These are phyloP conservation scores for Yoshiicerus persimilis DNA, from an alignment of 1,140 invertebrate genomes.

Conservation along the genomic window DNA sequence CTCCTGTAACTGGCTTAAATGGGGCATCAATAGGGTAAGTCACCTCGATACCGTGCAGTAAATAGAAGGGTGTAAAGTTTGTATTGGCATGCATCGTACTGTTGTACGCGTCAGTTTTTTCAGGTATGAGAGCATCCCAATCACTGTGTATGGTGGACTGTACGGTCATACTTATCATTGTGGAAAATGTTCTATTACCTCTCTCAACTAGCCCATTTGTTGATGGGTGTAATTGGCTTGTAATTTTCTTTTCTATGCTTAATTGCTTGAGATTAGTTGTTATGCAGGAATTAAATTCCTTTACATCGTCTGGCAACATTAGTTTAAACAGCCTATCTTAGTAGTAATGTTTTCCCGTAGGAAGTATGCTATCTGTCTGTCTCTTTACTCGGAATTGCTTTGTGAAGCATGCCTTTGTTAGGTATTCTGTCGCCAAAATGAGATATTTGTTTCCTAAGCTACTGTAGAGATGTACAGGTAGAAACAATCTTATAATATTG, in stretches of 20 bases:
- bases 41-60: not conserved
- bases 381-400: not conserved
- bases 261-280: no score
- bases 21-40: not conserved
- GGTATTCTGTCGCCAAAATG: not conserved
- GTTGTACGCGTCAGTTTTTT: conserved; percentile 6
- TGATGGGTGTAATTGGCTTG: not conserved
- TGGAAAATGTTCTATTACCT: not conserved
- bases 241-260: not conserved
- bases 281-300: no score
- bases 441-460: not conserved
- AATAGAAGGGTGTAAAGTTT: not conserved
- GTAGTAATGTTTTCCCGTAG: not conserved
- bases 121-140: not conserved
- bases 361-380: not conserved
- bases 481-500: no score
- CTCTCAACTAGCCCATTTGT: not conserved
- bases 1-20: not conserved
- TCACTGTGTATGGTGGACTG: not conserved
- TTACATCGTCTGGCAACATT: not conserved
- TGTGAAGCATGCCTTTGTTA: not conserved
- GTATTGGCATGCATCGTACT: not conserved
- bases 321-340: not conserved
- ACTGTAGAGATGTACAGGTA: no score
- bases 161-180: not conserved